Conservation (phyloP, 2,888 invertebrate genomes). For the Hemistola chrysoprasaria region DNA sequence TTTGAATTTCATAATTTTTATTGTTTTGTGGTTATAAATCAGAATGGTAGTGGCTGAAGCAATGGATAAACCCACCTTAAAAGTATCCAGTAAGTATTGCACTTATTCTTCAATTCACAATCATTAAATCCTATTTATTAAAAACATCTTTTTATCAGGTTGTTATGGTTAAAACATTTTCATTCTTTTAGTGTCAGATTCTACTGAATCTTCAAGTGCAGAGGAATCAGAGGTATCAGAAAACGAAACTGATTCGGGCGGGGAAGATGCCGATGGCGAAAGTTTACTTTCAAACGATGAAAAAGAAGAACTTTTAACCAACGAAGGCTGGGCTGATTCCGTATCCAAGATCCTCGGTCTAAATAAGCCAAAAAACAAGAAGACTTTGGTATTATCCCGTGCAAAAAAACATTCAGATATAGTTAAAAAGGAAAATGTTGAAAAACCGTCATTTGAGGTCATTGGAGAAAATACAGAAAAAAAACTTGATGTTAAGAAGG, state of each 20-base stretch:
- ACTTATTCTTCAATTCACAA: no score
- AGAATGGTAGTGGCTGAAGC: conserved; percentile 52
- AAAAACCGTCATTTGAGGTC: conserved; percentile 85
- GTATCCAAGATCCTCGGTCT: conserved; percentile 89
- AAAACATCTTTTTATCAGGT: no score
- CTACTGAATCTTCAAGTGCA: conserved; percentile 52
- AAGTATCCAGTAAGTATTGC: conserved; percentile 53
- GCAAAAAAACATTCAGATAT: conserved; percentile 87
- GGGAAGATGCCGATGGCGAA: conserved; percentile 39
- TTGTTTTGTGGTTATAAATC: background rate
- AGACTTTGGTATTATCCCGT: conserved; percentile 88
- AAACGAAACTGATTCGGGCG: conserved; percentile 41
- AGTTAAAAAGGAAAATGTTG: conserved; percentile 65
- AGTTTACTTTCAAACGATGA: conserved; percentile 34
- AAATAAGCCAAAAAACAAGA: conserved; percentile 88
- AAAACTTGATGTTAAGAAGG: conserved; percentile 58
- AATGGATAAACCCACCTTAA: conserved; percentile 58
- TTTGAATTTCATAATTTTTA: no score
- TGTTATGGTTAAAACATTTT: background rate
- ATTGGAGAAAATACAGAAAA: conserved; percentile 81
- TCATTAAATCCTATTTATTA: no score
- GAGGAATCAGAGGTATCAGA: conserved; percentile 52
- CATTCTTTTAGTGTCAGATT: conserved; percentile 37
- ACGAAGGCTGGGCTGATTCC: conserved; percentile 91
- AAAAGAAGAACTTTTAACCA: conserved; percentile 54